These are phyloP conservation scores for Caenorhabditis japonica DNA, from an alignment of 2,888 invertebrate genomes.

Conservation along the genomic window DNA sequence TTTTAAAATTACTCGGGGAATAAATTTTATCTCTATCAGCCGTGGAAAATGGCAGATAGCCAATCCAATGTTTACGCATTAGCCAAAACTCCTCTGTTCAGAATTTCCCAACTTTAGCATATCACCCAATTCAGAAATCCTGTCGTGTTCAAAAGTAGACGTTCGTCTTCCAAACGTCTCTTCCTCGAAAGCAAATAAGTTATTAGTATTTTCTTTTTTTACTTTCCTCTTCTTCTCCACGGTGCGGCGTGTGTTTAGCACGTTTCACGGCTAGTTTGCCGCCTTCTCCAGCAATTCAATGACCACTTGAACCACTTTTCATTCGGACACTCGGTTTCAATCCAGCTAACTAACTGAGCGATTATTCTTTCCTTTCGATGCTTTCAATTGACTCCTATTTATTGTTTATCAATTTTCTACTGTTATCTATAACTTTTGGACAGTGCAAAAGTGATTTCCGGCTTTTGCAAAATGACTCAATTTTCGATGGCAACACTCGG, in stretches of 20 bases:
- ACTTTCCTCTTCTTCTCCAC: slow-evolving; percentile 30
- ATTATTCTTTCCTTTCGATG: slow-evolving; percentile 1
- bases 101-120: too few relatives aligned
- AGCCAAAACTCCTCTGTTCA: too few relatives aligned
- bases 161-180: too few relatives aligned
- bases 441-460: slow-evolving; percentile 22
- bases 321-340: background rate
- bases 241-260: slow-evolving; percentile 20
- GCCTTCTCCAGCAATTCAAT: too few relatives aligned
- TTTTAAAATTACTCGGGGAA: background rate
- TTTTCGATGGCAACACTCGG: slow-evolving; percentile 24
- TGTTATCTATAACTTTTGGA: slow-evolving; percentile 1
- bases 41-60: too few relatives aligned
- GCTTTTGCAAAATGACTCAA: slow-evolving; percentile 40
- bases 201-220: slow-evolving; percentile 17
- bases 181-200: slow-evolving; percentile 25
- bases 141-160: background rate
- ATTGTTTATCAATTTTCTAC: background rate
- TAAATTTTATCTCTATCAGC: too few relatives aligned
- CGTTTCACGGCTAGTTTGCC: slow-evolving; percentile 25
- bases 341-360: background rate
- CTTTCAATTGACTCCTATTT: slow-evolving; percentile 2
- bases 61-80: too few relatives aligned
- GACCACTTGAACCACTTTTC: slow-evolving; percentile 45
- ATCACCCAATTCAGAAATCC: too few relatives aligned